Percentiles rank a stretch among this genome's conserved stretches.
These are phyloP conservation scores for Fragum sueziense DNA, from an alignment of 2,888 invertebrate genomes.

Conservation along the genomic window DNA sequence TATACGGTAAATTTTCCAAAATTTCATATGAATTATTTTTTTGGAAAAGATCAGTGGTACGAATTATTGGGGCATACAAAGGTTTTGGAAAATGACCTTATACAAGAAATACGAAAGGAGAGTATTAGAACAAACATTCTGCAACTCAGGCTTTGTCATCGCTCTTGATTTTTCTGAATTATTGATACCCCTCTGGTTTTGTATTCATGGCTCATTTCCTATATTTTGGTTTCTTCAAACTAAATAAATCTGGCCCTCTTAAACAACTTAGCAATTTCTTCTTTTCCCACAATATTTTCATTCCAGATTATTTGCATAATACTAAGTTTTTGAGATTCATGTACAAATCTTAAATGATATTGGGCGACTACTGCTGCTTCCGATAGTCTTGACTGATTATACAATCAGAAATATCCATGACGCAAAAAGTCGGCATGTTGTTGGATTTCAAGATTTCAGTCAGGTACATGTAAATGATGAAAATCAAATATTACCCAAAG, in stretches of 20 bases:
- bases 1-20: too few relatives aligned
- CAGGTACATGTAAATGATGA: neutral
- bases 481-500: too few relatives aligned
- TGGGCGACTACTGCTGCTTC: neutral
- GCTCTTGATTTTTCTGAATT: neutral
- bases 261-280: neutral
- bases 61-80: too few relatives aligned
- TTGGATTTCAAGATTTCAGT: too few relatives aligned
- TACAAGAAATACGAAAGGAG: neutral
- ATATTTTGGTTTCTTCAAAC: neutral
- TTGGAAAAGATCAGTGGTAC: too few relatives aligned
- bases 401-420: neutral
- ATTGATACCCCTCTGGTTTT: neutral
- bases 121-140: neutral
- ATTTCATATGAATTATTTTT: too few relatives aligned
- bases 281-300: neutral
- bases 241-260: neutral
- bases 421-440: too few relatives aligned
- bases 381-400: neutral
- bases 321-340: neutral
- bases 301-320: neutral
- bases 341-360: neutral
- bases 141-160: neutral
- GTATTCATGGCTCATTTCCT: neutral
- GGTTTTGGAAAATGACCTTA: neutral